phyloP scores from a whole-genome alignment of 2,113 vertebrate species.

The Rhizomys pruinosus region DNA sequence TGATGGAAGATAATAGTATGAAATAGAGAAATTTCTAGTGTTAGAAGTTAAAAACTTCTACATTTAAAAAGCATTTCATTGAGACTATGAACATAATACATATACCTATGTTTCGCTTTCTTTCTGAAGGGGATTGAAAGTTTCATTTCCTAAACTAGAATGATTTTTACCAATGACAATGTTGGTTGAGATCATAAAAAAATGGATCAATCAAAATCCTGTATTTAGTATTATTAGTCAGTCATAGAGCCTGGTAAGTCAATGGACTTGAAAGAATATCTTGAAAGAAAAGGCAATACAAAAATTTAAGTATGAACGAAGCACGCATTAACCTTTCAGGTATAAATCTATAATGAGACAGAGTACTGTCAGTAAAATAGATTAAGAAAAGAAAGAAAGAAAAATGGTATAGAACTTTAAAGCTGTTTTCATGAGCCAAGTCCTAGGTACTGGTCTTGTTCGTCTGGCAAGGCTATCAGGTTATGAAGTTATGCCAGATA shows the following conservation, averaged over 20 bases:
- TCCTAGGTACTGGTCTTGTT: neutral
- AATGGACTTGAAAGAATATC: slow-evolving; percentile 1
- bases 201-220: neutral
- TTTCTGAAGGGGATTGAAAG: slow-evolving; percentile 4
- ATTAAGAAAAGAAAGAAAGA: neutral
- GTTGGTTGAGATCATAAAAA: slow-evolving; percentile 38
- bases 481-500: slow-evolving; percentile 20
- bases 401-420: neutral
- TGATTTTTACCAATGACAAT: slow-evolving; percentile 16
- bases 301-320: neutral
- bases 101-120: neutral
- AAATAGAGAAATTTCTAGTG: neutral
- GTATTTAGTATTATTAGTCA: slow-evolving; percentile 26
- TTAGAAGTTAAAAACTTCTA: neutral
- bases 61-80: neutral
- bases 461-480: neutral
- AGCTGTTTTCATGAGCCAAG: neutral
- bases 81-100: neutral
- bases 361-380: slow-evolving; percentile 33
- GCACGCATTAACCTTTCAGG: neutral
- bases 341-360: neutral
- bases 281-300: slow-evolving; percentile 20
- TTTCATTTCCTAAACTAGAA: slow-evolving; percentile 41
- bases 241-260: neutral
- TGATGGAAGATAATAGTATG: neutral